These are phyloP conservation scores for Acanthococcus lagerstroemiae DNA, from an alignment of 2,888 invertebrate species.

Conservation along the genomic window DNA sequence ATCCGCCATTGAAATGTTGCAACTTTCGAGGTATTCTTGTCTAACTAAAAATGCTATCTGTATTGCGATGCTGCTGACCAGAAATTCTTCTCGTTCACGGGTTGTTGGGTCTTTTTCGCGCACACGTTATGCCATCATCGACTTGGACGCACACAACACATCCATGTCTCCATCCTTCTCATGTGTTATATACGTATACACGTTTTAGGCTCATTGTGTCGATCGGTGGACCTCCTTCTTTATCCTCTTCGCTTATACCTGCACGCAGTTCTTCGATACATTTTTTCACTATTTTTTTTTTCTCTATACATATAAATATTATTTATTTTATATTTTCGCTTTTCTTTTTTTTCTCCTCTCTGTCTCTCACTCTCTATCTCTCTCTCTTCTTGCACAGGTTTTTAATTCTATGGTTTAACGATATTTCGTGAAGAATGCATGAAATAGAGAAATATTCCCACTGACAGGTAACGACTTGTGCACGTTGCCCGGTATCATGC, in stretches of 20 bases:
- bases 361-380: slow-evolving; percentile 3
- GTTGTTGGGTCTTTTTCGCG: not conserved
- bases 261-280: not conserved
- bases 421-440: slow-evolving; percentile 29
- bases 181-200: too few species aligned
- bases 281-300: not conserved
- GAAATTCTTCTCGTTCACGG: not conserved
- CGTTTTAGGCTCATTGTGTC: too few species aligned
- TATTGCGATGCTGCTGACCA: too few species aligned
- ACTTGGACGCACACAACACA: not conserved
- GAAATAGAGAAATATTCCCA: slow-evolving; percentile 35
- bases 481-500: slow-evolving; percentile 15
- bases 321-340: slow-evolving; percentile 27
- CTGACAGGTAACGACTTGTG: slow-evolving; percentile 25
- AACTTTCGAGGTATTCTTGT: too few species aligned
- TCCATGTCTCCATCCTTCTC: not conserved
- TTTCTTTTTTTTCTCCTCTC: too few species aligned
- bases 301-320: not conserved
- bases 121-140: not conserved
- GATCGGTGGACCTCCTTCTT: not conserved
- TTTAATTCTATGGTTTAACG: slow-evolving; percentile 29
- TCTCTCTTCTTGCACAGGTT: slow-evolving; percentile 18
- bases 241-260: not conserved
- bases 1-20: too few species aligned
- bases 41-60: too few species aligned